Evolutionary conservation across 1,140 invertebrate species (phyloP), one percentile per base, ranked within the genome.

Genomic region (Drosophila asahinai): DNA sequence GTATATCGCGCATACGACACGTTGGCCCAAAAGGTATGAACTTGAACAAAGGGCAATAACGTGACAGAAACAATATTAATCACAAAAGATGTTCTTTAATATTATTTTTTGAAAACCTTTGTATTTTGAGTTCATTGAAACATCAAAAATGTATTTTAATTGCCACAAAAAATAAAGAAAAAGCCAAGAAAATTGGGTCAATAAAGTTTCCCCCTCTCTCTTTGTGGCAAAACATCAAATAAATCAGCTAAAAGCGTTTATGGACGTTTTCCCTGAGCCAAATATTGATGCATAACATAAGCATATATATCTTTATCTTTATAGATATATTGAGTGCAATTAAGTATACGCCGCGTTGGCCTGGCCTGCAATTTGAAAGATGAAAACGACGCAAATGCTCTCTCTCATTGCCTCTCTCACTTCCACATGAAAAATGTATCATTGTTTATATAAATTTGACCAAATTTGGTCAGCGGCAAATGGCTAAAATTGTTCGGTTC

Each of bases 371-470:
- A 70, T 74, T 83, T 63, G 17, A 65, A 62, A 40, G 38, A 64
- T 14, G 19, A 70, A 43, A 65, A 17, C 30, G 54, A 67, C 54
- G 52, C 40, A 70, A 57, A 36, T 22, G 25, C 9, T 19, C 30
- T 40, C 38, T 36, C 15, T n/a, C n/a, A n/a, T n/a, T n/a, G n/a
- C 14, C 3, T 38, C 9, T 62, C 33, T 45, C 19, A 27, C 9
- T 14, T 51, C 9, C 11, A 64, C 3, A 74, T 75, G 54, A 65
- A 66, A 75, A 54, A 72, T 71, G 45, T 73, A 51, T 55, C 54
- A 38, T 75, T 89, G 77, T 87, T 87, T 78, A 84, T 74, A 75
- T 68, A 60, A 84, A 90, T 89, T 89, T 89, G 81, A 81, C 84
- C 84, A 89, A 89, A 89, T 89, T 89, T 89, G 84, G 84, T 81